Conservation (phyloP, 2,888 invertebrate genomes). For the Ormyrus nitidulus region DNA sequence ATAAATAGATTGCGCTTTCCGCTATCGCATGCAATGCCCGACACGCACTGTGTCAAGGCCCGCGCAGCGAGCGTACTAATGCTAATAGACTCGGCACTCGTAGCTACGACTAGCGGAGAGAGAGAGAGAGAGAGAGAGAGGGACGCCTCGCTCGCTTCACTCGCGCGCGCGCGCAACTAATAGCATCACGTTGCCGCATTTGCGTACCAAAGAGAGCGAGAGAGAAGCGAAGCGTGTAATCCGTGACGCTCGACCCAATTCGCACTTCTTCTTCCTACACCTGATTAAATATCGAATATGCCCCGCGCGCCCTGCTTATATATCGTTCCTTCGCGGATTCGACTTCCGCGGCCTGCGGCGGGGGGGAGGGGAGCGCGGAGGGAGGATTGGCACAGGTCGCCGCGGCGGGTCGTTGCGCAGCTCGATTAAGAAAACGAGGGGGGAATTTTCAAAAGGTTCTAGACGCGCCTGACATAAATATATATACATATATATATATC, state of each 20-base stretch:
- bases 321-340: too few species aligned
- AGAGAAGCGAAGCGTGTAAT: slow-evolving; percentile 64
- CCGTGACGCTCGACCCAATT: slow-evolving; percentile 70
- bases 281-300: too few species aligned
- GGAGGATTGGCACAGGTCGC: neutral
- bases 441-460: too few species aligned
- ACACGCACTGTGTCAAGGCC: slow-evolving; percentile 75
- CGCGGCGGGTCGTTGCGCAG: slow-evolving; percentile 47
- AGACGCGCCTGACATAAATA: too few species aligned
- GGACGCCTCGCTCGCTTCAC: too few species aligned
- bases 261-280: slow-evolving; percentile 59
- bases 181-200: neutral
- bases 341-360: too few species aligned
- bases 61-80: slow-evolving; percentile 65
- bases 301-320: too few species aligned
- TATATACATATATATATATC: too few species aligned
- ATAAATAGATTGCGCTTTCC: slow-evolving; percentile 74
- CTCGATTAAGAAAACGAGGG: neutral
- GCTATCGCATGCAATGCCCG: slow-evolving; percentile 72
- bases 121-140: slow-evolving; percentile 34
- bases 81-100: slow-evolving; percentile 66
- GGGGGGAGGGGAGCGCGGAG: too few species aligned
- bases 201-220: slow-evolving; percentile 49
- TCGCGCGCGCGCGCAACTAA: neutral
- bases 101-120: neutral